phyloP scores from a whole-genome alignment of 2,888 invertebrate species.

The Oxystoma pomonae region DNA sequence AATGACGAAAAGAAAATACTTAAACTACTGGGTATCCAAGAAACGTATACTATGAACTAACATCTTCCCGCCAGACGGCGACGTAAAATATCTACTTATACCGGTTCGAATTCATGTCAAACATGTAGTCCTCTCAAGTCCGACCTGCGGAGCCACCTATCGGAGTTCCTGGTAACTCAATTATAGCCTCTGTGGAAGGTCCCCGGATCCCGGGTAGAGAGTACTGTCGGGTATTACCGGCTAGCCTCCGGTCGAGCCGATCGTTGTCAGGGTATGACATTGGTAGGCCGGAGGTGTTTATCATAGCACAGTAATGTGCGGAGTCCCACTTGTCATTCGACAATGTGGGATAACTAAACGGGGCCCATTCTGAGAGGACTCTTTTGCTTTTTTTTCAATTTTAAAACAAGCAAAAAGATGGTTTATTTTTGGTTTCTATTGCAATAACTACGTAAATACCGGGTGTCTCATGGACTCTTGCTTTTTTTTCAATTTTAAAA shows the following conservation, averaged over 20 bases:
- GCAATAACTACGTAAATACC: too few relatives aligned
- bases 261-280: slow-evolving; percentile 37
- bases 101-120: background rate
- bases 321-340: slow-evolving; percentile 24
- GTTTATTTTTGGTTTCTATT: too few relatives aligned
- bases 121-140: slow-evolving; percentile 42
- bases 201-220: slow-evolving; percentile 53
- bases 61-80: slow-evolving; percentile 22
- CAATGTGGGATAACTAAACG: slow-evolving; percentile 39
- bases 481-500: background rate
- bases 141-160: slow-evolving; percentile 45
- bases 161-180: slow-evolving; percentile 45
- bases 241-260: slow-evolving; percentile 41
- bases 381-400: slow-evolving; percentile 23
- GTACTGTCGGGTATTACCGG: slow-evolving; percentile 47
- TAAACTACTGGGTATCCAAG: too few relatives aligned
- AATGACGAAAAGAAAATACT: too few relatives aligned
- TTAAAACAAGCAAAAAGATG: too few relatives aligned
- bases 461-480: too few relatives aligned
- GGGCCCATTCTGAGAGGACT: slow-evolving; percentile 43
- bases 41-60: too few relatives aligned
- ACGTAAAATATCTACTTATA: slow-evolving; percentile 21
- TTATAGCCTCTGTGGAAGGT: slow-evolving; percentile 50
- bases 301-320: slow-evolving; percentile 42
- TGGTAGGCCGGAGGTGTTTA: slow-evolving; percentile 39